phyloP scores from a whole-genome alignment of 2,888 invertebrate genomes.

The Apamea epomidion region DNA sequence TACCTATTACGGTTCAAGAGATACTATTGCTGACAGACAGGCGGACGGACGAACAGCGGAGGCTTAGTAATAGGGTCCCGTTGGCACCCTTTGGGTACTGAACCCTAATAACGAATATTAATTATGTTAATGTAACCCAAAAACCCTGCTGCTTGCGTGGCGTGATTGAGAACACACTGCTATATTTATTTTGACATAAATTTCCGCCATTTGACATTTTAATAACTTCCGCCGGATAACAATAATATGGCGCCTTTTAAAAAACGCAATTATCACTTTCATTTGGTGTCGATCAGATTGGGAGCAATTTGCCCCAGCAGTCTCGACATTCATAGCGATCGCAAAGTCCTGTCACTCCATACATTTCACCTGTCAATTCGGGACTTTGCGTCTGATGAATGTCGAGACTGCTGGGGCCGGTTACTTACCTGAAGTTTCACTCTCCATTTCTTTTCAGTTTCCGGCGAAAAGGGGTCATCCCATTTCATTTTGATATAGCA shows the following conservation, averaged over 20 bases:
- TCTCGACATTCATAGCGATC: too few species aligned
- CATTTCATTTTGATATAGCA: too few species aligned
- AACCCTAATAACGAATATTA: background rate
- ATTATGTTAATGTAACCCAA: constrained; percentile 6
- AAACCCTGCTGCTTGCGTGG: constrained; percentile 24
- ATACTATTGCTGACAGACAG: too few species aligned
- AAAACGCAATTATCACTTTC: constrained; percentile 31
- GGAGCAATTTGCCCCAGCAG: too few species aligned
- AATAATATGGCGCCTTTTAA: constrained; percentile 1
- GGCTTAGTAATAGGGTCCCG: too few species aligned
- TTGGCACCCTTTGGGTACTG: too few species aligned
- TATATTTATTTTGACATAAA: constrained; percentile 35
- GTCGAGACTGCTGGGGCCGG: too few species aligned
- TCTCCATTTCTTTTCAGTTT: constrained; percentile 36
- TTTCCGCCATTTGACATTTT: constrained; percentile 48
- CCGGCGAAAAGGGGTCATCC: background rate
- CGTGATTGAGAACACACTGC: constrained; percentile 20
- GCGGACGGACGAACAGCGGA: too few species aligned
- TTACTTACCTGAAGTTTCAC: constrained; percentile 37
- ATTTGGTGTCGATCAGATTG: constrained; percentile 26
- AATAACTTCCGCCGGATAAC: constrained; percentile 52
- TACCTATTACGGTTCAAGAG: too few species aligned
- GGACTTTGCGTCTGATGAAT: too few species aligned
- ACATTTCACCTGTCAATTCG: too few species aligned
- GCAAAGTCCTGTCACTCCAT: too few species aligned